These are phyloP conservation scores for Leptopterna dolabrata DNA, from an alignment of 2,888 invertebrate species.

Conservation along the genomic window DNA sequence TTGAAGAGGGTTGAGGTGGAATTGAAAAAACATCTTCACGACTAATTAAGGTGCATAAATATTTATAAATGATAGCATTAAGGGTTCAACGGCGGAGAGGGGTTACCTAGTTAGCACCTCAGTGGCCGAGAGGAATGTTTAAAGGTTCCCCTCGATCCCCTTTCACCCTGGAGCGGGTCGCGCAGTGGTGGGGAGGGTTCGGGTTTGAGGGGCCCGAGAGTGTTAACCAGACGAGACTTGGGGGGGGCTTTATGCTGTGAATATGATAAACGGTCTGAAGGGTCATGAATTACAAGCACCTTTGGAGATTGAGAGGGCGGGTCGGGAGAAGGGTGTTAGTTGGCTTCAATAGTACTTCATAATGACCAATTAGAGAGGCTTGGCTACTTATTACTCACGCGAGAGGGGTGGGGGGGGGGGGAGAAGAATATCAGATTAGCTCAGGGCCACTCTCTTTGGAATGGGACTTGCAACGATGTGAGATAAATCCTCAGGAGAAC, in stretches of 20 bases:
- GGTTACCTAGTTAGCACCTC: slow-evolving; percentile 46
- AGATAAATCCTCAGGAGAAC: too few species aligned
- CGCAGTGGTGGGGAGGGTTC: neutral
- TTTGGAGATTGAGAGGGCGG: neutral
- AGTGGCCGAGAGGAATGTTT: neutral
- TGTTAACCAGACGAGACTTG: neutral
- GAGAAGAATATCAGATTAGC: neutral
- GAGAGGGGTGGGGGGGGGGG: neutral
- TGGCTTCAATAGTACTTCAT: slow-evolving; percentile 4
- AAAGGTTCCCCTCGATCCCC: neutral
- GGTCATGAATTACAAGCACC: slow-evolving; percentile 43
- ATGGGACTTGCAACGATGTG: too few species aligned
- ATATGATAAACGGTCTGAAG: slow-evolving; percentile 41
- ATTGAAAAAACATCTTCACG: neutral
- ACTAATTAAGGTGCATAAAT: slow-evolving; percentile 39
- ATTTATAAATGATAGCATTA: slow-evolving; percentile 37
- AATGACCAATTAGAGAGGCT: slow-evolving; percentile 31
- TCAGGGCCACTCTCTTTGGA: neutral
- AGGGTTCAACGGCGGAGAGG: neutral
- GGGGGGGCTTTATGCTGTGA: slow-evolving; percentile 22
- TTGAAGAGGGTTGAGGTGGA: neutral
- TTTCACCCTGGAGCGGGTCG: neutral
- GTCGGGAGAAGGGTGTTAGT: neutral
- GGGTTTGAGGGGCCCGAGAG: neutral
- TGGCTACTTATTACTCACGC: neutral